phyloP scores from a whole-genome alignment of 1,140 invertebrate species.

The Pseudomyrmex cubaensis region DNA sequence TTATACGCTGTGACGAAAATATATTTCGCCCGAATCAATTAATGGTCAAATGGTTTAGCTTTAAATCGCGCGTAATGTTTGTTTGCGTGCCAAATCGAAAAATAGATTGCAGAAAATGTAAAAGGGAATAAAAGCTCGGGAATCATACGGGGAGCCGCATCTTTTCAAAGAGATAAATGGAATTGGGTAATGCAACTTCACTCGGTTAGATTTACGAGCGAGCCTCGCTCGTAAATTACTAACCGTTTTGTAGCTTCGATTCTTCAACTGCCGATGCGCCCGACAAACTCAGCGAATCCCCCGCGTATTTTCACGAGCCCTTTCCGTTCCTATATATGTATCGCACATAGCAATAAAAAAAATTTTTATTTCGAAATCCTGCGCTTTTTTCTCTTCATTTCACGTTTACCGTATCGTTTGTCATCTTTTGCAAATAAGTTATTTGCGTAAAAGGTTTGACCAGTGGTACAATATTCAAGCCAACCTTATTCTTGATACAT shows the following conservation, averaged over 20 bases:
- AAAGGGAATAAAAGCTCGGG: slow-evolving; percentile 61
- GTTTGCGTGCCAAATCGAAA: slow-evolving; percentile 59
- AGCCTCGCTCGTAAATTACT: slow-evolving; percentile 57
- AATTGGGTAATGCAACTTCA: slow-evolving; percentile 35
- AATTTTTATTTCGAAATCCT: slow-evolving; percentile 31
- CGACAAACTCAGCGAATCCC: background rate
- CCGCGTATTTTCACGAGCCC: slow-evolving; percentile 8
- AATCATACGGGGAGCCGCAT: slow-evolving; percentile 56
- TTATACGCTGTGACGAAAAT: slow-evolving; percentile 55
- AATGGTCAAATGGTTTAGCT: slow-evolving; percentile 60
- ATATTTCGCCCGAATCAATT: slow-evolving; percentile 56
- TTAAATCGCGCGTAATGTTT: slow-evolving; percentile 62
- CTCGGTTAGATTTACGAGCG: slow-evolving; percentile 55
- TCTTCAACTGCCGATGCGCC: slow-evolving; percentile 40
- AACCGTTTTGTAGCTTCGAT: slow-evolving; percentile 56
- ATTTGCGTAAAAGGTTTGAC: background rate
- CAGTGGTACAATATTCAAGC: background rate
- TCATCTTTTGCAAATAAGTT: background rate
- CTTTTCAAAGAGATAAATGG: slow-evolving; percentile 59
- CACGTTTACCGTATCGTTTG: slow-evolving; percentile 4
- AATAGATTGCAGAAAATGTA: slow-evolving; percentile 60
- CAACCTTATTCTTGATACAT: background rate
- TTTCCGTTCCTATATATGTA: background rate
- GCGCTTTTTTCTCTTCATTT: background rate
- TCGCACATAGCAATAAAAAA: slow-evolving; percentile 34